Evolutionary conservation across 1,140 invertebrate species (phyloP).

Genomic region (Hylaeus volcanicus): DNA sequence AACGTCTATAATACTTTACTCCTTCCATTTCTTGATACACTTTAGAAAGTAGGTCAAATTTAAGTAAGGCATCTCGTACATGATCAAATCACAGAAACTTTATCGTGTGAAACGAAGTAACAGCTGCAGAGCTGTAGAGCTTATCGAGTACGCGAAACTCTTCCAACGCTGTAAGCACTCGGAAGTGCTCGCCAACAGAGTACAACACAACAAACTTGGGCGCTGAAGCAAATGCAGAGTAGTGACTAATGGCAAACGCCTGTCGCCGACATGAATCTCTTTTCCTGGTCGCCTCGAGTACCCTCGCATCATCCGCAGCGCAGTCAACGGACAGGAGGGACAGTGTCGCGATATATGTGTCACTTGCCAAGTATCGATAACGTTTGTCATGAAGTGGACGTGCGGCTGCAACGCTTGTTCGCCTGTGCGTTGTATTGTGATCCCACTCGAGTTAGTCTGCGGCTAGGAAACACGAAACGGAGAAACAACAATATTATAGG

Average conservation of each 20-base stretch:
- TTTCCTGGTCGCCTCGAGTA: constrained; percentile 66
- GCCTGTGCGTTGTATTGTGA: neutral
- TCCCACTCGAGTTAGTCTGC: neutral
- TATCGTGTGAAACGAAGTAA: too few relatives aligned
- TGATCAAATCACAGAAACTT: too few relatives aligned
- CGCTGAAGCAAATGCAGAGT: constrained; percentile 54
- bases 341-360: constrained; percentile 71
- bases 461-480: too few relatives aligned
- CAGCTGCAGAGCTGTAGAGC: too few relatives aligned
- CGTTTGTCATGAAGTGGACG: constrained; percentile 70
- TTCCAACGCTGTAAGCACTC: neutral
- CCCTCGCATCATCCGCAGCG: constrained; percentile 70
- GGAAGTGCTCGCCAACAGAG: neutral
- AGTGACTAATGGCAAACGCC: constrained; percentile 75
- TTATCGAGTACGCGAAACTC: neutral
- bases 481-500: neutral
- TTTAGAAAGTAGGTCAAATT: too few relatives aligned
- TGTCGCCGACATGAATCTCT: constrained; percentile 72
- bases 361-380: constrained; percentile 76
- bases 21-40: too few relatives aligned
- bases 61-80: too few relatives aligned
- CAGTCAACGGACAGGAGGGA: constrained; percentile 62
- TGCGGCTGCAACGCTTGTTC: neutral
- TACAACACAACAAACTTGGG: constrained; percentile 22
- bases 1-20: too few relatives aligned